Percentiles rank a stretch among this genome's conserved stretches.
Evolutionary conservation across 2,888 invertebrate species (phyloP).

Genomic region (Protophormia terraenovae): DNA sequence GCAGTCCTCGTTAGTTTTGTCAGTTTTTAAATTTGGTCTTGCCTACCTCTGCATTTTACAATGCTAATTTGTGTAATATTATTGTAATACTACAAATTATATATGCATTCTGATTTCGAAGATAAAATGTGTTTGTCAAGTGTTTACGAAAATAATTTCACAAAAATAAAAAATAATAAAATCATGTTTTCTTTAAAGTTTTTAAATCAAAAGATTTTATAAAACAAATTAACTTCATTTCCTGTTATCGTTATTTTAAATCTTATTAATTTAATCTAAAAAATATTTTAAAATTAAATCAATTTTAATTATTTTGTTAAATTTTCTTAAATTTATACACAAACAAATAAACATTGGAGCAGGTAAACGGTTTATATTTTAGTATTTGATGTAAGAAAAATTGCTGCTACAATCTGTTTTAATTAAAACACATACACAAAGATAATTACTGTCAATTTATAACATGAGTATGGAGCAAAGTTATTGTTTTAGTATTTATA

Average conservation of each 20-base stretch:
- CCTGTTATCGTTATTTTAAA: constrained; percentile 1
- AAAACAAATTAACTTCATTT: background rate
- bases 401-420: constrained; percentile 3
- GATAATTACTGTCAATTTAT: background rate
- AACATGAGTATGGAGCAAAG: background rate
- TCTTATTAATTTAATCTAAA: background rate
- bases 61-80: too few relatives aligned
- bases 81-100: too few relatives aligned
- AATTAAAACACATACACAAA: constrained; percentile 16
- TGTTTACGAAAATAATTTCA: background rate
- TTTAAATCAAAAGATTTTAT: background rate
- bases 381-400: background rate
- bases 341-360: background rate
- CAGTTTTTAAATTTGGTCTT: too few relatives aligned
- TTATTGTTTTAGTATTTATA: background rate
- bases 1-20: too few relatives aligned
- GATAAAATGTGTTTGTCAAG: too few relatives aligned
- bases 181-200: background rate
- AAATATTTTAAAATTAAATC: background rate
- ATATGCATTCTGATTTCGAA: too few relatives aligned
- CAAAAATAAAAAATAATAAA: too few relatives aligned
- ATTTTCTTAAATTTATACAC: background rate
- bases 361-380: background rate
- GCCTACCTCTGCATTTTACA: too few relatives aligned
- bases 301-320: background rate